Evolutionary conservation across 2,113 vertebrate genomes (phyloP).

Genomic region (Shinisaurus crocodilurus): DNA sequence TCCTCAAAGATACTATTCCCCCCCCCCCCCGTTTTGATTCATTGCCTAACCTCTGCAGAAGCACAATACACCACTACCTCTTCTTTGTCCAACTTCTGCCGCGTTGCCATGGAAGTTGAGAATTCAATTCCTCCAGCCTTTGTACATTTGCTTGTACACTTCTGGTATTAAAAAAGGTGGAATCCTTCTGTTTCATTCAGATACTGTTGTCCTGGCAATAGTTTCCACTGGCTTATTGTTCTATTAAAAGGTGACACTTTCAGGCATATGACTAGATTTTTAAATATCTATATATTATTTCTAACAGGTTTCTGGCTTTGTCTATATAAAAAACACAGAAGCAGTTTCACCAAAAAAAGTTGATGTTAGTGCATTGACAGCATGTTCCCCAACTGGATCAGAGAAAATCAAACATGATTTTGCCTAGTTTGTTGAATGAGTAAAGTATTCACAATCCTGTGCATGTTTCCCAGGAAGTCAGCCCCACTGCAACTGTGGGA

Average conservation of each 20-base stretch:
- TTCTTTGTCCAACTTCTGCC: neutral
- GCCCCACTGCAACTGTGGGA: neutral
- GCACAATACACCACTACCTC: neutral
- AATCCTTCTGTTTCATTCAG: conserved; percentile 25
- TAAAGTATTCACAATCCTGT: neutral
- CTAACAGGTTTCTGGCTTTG: conserved; percentile 35
- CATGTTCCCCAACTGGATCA: no score
- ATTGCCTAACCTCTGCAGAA: neutral
- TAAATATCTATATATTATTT: neutral
- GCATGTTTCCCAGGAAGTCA: neutral
- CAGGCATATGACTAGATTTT: conserved; percentile 2
- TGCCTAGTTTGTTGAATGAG: neutral
- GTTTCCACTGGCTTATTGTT: conserved; percentile 2
- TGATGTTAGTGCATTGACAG: conserved; percentile 25
- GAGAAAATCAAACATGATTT: neutral
- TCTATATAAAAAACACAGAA: conserved; percentile 45
- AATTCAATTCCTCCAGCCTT: conserved; percentile 17
- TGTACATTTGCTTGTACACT: neutral
- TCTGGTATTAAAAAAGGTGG: conserved; percentile 2
- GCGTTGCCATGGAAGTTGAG: conserved; percentile 43
- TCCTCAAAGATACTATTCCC: neutral
- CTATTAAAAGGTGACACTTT: conserved; percentile 23
- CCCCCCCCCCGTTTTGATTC: neutral
- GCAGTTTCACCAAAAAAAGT: conserved; percentile 37
- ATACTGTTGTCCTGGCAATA: conserved; percentile 27